Percentiles rank a stretch among this genome's conserved stretches.
phyloP scores from a whole-genome alignment of 53 echinoderm and acorn worm genomes.

The Actinopyga echinites region DNA sequence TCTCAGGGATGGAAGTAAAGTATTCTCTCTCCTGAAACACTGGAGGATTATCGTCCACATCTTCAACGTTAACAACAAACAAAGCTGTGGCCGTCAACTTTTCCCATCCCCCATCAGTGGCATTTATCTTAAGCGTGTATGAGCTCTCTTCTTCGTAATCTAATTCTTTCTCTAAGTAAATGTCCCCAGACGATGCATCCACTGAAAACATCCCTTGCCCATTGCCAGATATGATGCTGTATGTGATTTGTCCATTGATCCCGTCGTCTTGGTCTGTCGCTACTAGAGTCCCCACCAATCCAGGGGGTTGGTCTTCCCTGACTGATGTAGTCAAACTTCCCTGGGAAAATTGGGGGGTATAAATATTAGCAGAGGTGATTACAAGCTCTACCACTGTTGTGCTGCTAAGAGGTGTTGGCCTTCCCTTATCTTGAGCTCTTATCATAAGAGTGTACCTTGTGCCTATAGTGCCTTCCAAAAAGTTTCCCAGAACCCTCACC shows the following conservation, averaged over 20 bases:
- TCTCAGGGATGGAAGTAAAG: constrained; percentile 81
- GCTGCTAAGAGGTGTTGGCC: constrained; percentile 46
- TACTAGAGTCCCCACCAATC: constrained; percentile 49
- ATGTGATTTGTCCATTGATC: constrained; percentile 82
- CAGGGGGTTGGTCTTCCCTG: constrained; percentile 59
- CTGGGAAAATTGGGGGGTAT: constrained; percentile 67
- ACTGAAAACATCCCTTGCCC: constrained; percentile 67
- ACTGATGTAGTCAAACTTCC: constrained; percentile 53
- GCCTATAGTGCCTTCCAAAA: constrained; percentile 62
- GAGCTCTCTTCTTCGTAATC: constrained; percentile 69
- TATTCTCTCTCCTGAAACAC: constrained; percentile 72
- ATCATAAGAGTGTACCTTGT: constrained; percentile 63
- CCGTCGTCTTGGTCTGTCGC: constrained; percentile 78
- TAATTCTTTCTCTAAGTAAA: constrained; percentile 63
- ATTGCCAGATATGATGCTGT: constrained; percentile 67
- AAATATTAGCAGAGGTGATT: constrained; percentile 67
- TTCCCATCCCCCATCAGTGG: constrained; percentile 68
- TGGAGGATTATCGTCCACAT: constrained; percentile 90
- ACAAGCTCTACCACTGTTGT: constrained; percentile 60
- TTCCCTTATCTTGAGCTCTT: constrained; percentile 71
- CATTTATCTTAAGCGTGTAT: constrained; percentile 70
- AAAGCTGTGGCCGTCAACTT: constrained; percentile 44
- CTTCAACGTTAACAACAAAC: constrained; percentile 60
- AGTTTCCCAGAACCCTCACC: constrained; percentile 51
- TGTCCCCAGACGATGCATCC: constrained; percentile 58